Conservation (phyloP, 2,797 vertebrate species). For the Monodelphis domestica region DNA sequence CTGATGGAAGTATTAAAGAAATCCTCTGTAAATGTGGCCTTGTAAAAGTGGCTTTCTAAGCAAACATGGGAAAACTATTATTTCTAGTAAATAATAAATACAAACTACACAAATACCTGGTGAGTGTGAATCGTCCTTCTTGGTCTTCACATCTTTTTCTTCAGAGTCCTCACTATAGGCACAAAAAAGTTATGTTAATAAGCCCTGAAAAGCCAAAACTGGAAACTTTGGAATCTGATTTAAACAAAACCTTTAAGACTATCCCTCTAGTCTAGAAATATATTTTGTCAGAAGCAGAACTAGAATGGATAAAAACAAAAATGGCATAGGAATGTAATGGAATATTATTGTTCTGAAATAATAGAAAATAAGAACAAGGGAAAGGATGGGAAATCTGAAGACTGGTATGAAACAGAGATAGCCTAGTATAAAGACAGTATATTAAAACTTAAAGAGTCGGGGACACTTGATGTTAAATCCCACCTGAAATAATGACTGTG, state of each 20-base stretch:
- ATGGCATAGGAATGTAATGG: background rate
- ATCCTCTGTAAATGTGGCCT: conserved; percentile 22
- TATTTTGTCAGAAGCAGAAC: background rate
- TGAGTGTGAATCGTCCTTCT: conserved; percentile 93
- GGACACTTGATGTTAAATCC: background rate
- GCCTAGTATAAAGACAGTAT: background rate
- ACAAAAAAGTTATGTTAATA: conserved; percentile 39
- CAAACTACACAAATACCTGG: conserved; percentile 87
- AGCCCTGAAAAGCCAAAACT: background rate
- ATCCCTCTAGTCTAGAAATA: too few species aligned
- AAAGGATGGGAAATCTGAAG: background rate
- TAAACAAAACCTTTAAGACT: conserved; percentile 31
- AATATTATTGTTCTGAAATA: background rate
- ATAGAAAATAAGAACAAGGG: background rate
- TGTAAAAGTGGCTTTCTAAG: background rate
- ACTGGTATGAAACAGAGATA: background rate
- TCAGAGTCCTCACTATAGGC: conserved; percentile 95
- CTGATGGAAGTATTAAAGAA: background rate
- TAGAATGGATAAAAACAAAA: background rate
- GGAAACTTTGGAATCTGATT: conserved; percentile 15
- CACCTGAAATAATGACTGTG: background rate
- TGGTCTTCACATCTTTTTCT: conserved; percentile 96
- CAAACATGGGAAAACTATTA: background rate
- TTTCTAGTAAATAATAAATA: background rate
- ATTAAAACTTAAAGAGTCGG: background rate